phyloP scores from a whole-genome alignment of 2,888 invertebrate genomes.

The Parthenolecanium corni region DNA sequence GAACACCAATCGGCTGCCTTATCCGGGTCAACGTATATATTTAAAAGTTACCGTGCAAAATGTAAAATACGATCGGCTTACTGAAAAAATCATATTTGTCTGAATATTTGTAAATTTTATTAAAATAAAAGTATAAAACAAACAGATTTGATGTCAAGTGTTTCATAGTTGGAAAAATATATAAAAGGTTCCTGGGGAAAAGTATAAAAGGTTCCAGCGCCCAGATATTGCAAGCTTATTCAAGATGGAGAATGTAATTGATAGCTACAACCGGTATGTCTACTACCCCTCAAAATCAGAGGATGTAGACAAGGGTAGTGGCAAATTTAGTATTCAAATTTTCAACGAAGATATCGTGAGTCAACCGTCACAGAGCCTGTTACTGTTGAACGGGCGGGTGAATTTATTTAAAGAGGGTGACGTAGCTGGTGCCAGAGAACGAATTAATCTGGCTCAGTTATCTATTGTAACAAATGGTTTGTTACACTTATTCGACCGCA shows the following conservation, averaged over 20 bases:
- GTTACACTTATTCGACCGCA: neutral
- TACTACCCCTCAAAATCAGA: neutral
- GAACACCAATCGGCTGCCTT: too few species aligned
- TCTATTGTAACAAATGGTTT: neutral
- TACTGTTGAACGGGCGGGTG: neutral
- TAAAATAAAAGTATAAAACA: too few species aligned
- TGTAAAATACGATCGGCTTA: too few species aligned
- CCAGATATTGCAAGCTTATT: too few species aligned
- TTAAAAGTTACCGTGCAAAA: too few species aligned
- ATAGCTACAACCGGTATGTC: neutral
- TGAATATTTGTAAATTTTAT: too few species aligned
- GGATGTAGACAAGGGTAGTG: neutral
- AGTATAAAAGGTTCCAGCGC: too few species aligned
- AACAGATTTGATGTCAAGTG: too few species aligned
- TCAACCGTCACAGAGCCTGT: neutral
- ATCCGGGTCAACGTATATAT: too few species aligned
- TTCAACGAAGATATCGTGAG: neutral
- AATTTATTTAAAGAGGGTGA: neutral
- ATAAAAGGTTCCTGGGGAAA: too few species aligned
- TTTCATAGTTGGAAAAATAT: too few species aligned
- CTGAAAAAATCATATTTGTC: too few species aligned
- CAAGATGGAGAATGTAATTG: neutral
- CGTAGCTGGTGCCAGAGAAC: neutral
- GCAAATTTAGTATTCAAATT: neutral
- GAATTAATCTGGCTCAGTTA: neutral